Evolutionary conservation across 2,113 vertebrate genomes (phyloP), one percentile per base, ranked within the genome.

Genomic region (Ptyas mucosa): DNA sequence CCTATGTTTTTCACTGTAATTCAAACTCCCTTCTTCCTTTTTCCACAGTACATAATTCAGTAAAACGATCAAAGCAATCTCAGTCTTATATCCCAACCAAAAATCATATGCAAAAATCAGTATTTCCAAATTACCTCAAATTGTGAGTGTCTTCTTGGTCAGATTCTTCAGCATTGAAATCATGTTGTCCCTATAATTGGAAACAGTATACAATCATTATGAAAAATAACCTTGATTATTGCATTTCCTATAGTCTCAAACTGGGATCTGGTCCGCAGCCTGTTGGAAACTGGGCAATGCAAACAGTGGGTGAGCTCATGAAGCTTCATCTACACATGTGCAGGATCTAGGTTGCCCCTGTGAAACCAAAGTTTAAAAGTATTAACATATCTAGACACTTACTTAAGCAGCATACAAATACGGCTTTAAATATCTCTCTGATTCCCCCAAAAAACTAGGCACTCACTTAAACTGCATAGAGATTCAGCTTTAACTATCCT

Each of bases 401-500:
- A 89, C 53, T 53, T 92, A 94, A 86, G 29, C 64, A 97, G 87
- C 90, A 93, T 89, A 89, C 75, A 93, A 20, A 57, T 93, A 93
- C 51, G 87, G 21, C 26, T 2, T 89, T 85, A 49, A 93, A 87
- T 52, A 93, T n/a, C 21, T 53, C 91, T 94, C n/a, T 91, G 23
- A 51, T 91, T 93, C 93, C 85, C 64, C 51, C 86, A 87, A 88
- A 90, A 92, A 93, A 91, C 2, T 90, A 95, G 5, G 1, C 0
- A 92, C 87, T 94, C 92, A 89, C 54, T 53, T 92, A 94, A 86
- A 29, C 86, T 97, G 87, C 90, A 93, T 88, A 89, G 86, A 93
- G 15, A 57, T 93, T 92, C 51, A 88, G 18, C 23, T 2, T 89
- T 85, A 43, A 94, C 85, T 54, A 93, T 29, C 14, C 46, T 91